Base-by-base conservation (phyloP, 2,888 invertebrate genomes). In the Stenurella melanura region DNA sequence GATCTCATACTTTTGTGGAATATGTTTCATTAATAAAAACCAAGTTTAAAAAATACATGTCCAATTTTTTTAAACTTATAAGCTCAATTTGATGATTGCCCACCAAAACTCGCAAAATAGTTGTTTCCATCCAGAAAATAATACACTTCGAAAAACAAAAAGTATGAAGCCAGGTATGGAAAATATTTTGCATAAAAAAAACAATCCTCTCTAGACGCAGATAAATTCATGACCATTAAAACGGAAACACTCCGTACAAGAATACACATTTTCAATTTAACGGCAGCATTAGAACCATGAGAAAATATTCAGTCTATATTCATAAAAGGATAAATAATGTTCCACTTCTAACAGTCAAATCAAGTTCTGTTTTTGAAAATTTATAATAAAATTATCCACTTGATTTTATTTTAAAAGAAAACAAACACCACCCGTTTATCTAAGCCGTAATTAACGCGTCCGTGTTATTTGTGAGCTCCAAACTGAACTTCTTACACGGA, bases 401-500 rank as follows among this genome's bases (percentile, higher is more conserved):
- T 58, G 19, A 21, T 58, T 15, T 21, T 58, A 58, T 21, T 64
- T 64, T 64, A 42, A 56, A 69, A 57, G 30, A 69, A 68, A 54
- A 54, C 57, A 69, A 57, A 69, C 68, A 69, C 34, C 57, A 15
- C 18, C 18, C 18, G 18, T 42, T 66, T 66, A 10, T 21, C 54
- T 67, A 61, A 50, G 21, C 19, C 50, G 7, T 19, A 67, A 50
- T 67, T 67, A 67, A 67, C 42, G 19, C 21, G 19, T 19, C 11
- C 19, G 67, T 67, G 67, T 67, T 67, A 67, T 67, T 18, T 54
- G 50, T 42, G 42, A 50, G 54, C 50, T 54, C 61, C 68, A 69
- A 69, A 30, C 30, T 34, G 21, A 57, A 69, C 57, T 42, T 34
- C 34, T 38, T 64, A 64, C 34, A 64, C 7, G 7, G 61, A 38